Conservation (phyloP, 2,888 invertebrate species). For the Tiphia femorata region DNA sequence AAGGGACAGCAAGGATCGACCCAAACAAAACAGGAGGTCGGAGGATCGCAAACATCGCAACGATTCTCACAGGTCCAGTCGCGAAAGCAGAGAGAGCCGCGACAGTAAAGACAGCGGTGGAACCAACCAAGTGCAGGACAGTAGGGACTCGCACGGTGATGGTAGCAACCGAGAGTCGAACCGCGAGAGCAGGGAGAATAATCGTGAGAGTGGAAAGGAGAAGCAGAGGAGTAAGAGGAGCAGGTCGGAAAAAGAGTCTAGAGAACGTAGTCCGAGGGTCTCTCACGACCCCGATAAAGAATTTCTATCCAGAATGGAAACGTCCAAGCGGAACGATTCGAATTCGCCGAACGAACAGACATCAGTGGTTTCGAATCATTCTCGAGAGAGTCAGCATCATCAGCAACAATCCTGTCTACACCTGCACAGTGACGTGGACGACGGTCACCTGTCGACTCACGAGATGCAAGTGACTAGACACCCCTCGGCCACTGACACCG, state of each 20-base stretch:
- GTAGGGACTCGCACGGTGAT: constrained; percentile 15
- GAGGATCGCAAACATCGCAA: constrained; percentile 65
- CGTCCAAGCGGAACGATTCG: constrained; percentile 56
- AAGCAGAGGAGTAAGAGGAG: constrained; percentile 56
- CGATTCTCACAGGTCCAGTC: constrained; percentile 65
- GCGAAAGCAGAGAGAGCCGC: constrained; percentile 59
- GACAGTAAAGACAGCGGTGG: constrained; percentile 53
- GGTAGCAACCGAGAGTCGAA: constrained; percentile 51
- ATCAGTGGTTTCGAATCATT: constrained; percentile 47
- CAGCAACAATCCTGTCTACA: constrained; percentile 53
- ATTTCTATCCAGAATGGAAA: constrained; percentile 59
- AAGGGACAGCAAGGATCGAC: constrained; percentile 79
- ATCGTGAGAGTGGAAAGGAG: constrained; percentile 59
- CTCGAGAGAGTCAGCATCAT: constrained; percentile 53
- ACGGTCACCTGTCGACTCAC: constrained; percentile 59
- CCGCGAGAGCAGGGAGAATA: constrained; percentile 58
- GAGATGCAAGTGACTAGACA: constrained; percentile 61
- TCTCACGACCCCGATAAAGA: constrained; percentile 64
- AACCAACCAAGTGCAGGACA: constrained; percentile 42
- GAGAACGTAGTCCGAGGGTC: constrained; percentile 63
- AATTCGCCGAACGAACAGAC: constrained; percentile 54
- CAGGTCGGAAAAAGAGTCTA: constrained; percentile 57
- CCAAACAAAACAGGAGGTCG: constrained; percentile 61
- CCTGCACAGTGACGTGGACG: constrained; percentile 62
- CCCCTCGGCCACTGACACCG: constrained; percentile 71